These are phyloP conservation scores for Serilophus lunatus DNA, from an alignment of 2,113 vertebrate genomes.

Conservation along the genomic window DNA sequence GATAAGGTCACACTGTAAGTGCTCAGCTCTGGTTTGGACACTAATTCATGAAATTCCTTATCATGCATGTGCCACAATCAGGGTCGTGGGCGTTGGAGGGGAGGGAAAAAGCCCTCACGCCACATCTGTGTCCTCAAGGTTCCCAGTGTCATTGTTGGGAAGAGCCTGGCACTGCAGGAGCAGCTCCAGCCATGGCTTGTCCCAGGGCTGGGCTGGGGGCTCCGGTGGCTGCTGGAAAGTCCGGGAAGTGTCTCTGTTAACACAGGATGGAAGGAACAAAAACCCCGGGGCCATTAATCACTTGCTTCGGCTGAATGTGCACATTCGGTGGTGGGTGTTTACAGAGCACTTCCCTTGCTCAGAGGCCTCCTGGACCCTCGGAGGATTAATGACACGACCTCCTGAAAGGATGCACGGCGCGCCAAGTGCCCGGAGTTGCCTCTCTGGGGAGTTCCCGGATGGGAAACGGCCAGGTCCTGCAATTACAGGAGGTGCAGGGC, in stretches of 20 bases:
- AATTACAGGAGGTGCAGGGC: neutral
- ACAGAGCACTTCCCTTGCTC: slow-evolving; percentile 21
- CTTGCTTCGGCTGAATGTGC: neutral
- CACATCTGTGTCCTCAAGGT: rapidly evolving
- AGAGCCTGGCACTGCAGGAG: neutral
- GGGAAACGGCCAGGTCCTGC: neutral
- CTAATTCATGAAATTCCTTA: neutral
- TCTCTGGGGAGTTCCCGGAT: neutral
- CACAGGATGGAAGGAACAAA: slow-evolving; percentile 36
- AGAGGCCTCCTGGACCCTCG: rapidly evolving
- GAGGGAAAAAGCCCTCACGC: neutral
- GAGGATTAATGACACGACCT: neutral
- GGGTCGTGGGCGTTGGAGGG: neutral
- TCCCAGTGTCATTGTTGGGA: neutral
- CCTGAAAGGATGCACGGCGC: neutral
- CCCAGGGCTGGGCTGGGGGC: neutral
- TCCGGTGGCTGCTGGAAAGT: rapidly evolving
- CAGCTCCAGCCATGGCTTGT: neutral
- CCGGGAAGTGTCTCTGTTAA: neutral
- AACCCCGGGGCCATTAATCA: slow-evolving; percentile 14
- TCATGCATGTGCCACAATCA: rapidly evolving
- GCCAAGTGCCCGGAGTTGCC: neutral
- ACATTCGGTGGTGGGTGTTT: neutral
- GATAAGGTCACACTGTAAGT: neutral
- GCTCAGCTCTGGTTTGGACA: neutral